Base-by-base conservation (phyloP, 2,888 invertebrate genomes). In the Drosophila monieri region DNA sequence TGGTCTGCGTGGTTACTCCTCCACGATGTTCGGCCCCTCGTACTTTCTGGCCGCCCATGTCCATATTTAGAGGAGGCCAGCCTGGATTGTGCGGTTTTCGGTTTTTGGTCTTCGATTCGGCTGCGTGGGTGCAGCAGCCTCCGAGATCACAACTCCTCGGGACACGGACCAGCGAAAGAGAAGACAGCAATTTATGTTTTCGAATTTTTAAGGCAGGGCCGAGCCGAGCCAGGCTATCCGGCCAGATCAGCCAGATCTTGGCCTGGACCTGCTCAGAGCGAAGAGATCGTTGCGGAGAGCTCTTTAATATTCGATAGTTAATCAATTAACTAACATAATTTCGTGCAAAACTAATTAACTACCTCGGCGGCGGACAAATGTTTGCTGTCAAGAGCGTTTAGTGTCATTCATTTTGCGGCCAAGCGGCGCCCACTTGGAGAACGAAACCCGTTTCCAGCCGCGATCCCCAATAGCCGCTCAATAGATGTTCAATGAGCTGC, bases 331-430 rank as follows among this genome's bases (percentile, higher is more conserved):
- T 74, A 74, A 74, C 78, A 84, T 87, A 70, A 83, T 80, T 85
- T 81, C 68, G 84, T 88, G 88, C 78, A 85, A 87, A 87, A 84
- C 81, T 78, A 88, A 87, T 88, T 88, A 88, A 88, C 84, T 78
- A 62, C 76, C 78, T 77, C 62, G 67, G 58, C 71, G 53, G 59
- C 79, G 74, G 79, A 85, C 85, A 88, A 85, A 88, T 87, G 85
- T 79, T 76, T 66, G 80, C 84, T 88, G 87, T 81, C 87, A 81
- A 73, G 66, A 85, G 75, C 80, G 61, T 84, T 88, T 88, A 78
- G 78, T 81, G 85, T 88, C 80, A 87, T 81, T 85, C 80, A 84
- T 75, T 77, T 77, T 69, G 74, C 59, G 65, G 30, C 61, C 68
- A 54, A 69, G 65, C 74, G 79, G 83, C 85, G 79, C 81, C 84